A percentile compares a stretch with the other conserved stretches of the same genome.
Evolutionary conservation across 2,888 invertebrate species (phyloP).

Genomic region (Noctua pronuba): DNA sequence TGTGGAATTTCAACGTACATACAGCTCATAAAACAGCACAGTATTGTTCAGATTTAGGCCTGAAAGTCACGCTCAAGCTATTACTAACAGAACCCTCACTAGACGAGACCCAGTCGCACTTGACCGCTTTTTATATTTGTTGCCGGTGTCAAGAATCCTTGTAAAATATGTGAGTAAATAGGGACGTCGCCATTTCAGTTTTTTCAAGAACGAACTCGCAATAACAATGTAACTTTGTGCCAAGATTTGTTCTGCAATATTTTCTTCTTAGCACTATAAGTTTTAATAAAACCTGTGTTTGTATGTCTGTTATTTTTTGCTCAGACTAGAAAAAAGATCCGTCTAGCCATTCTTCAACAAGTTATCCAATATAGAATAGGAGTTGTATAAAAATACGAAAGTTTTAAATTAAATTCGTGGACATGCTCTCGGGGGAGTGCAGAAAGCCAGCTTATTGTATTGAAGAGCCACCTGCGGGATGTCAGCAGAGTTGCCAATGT

Average conservation of each 20-base stretch:
- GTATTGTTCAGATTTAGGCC: background rate
- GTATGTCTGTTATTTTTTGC: constrained; percentile 29
- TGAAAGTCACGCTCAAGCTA: background rate
- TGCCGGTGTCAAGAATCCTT: constrained; percentile 52
- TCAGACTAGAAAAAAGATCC: constrained; percentile 43
- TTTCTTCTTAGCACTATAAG: constrained; percentile 41
- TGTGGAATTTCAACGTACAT: background rate
- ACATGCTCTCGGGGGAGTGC: constrained; percentile 65
- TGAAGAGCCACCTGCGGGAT: constrained; percentile 70
- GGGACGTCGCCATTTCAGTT: constrained; percentile 35
- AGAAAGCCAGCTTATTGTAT: constrained; percentile 69
- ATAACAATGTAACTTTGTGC: constrained; percentile 46
- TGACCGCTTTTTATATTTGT: constrained; percentile 41
- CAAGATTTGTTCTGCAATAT: constrained; percentile 34
- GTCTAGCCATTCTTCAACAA: constrained; percentile 60
- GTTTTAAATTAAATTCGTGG: constrained; percentile 80
- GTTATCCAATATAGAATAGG: constrained; percentile 70
- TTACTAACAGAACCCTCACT: constrained; percentile 21
- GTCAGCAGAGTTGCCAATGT: constrained; percentile 61
- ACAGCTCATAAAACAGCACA: background rate
- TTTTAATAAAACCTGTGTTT: constrained; percentile 39
- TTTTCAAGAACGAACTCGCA: constrained; percentile 43
- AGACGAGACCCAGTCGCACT: constrained; percentile 39
- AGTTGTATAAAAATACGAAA: constrained; percentile 75
- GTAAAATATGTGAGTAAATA: constrained; percentile 57